Evolutionary conservation across 2,888 invertebrate species (phyloP).

Genomic region (Heteropelma amictum): DNA sequence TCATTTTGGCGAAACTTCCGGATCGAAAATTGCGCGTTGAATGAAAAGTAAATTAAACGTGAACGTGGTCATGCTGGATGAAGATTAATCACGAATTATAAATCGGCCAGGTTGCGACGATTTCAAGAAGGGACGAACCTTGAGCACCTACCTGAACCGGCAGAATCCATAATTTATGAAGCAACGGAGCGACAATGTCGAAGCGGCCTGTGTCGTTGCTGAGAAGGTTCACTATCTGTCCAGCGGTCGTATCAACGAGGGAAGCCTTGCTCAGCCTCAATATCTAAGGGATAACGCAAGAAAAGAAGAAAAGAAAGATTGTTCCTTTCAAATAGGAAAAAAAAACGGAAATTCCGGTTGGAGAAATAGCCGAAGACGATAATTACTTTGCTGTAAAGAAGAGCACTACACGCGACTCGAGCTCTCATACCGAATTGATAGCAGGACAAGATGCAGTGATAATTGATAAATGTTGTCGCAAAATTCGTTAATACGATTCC

Average conservation of each 20-base stretch:
- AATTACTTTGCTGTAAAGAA: slow-evolving; percentile 83
- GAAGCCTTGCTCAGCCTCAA: slow-evolving; percentile 85
- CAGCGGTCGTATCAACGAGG: slow-evolving; percentile 87
- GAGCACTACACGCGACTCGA: slow-evolving; percentile 83
- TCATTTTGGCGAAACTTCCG: no score
- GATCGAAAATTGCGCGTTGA: no score
- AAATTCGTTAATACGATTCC: slow-evolving; percentile 74
- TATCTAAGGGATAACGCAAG: slow-evolving; percentile 78
- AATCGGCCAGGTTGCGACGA: no score
- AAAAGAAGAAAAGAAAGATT: slow-evolving; percentile 1
- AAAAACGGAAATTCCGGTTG: not conserved
- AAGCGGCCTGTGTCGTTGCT: slow-evolving; percentile 96
- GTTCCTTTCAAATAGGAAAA: no score
- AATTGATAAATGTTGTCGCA: slow-evolving; percentile 71
- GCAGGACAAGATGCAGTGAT: slow-evolving; percentile 75
- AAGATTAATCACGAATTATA: no score
- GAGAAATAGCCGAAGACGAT: not conserved
- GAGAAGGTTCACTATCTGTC: slow-evolving; percentile 94
- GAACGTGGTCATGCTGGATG: no score
- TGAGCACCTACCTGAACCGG: slow-evolving; percentile 87
- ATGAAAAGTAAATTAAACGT: no score
- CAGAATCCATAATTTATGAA: slow-evolving; percentile 93
- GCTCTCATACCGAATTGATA: slow-evolving; percentile 82
- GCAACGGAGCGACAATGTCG: slow-evolving; percentile 89
- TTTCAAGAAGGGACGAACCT: no score